Percentiles rank a stretch among this genome's conserved stretches.
Conservation (phyloP, 2,888 invertebrate species). For the Caenorhabditis plicata region DNA sequence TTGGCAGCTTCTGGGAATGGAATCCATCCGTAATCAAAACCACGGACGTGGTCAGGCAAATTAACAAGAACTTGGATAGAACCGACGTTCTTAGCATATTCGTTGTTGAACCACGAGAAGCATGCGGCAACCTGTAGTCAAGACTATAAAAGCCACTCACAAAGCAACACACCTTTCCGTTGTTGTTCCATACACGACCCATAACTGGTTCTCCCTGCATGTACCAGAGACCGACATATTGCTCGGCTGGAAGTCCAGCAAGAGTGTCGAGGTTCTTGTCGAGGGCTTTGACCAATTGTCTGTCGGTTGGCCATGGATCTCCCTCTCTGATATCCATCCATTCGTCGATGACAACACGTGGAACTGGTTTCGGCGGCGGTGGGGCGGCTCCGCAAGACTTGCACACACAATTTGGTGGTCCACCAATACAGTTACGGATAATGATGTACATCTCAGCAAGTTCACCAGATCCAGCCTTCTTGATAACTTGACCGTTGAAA, state of each 20-base stretch:
- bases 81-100: constrained; percentile 55
- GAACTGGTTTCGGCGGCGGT: constrained; percentile 13
- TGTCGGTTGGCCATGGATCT: constrained; percentile 53
- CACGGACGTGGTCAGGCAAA: constrained; percentile 56
- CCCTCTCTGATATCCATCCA: constrained; percentile 59
- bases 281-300: constrained; percentile 40
- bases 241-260: constrained; percentile 46
- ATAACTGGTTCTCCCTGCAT: constrained; percentile 52
- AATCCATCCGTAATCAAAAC: constrained; percentile 61
- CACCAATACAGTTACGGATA: constrained; percentile 45
- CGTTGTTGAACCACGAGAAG: constrained; percentile 56
- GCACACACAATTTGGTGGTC: constrained; percentile 14
- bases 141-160: neutral
- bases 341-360: constrained; percentile 56
- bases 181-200: constrained; percentile 57
- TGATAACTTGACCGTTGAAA: constrained; percentile 34
- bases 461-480: constrained; percentile 30
- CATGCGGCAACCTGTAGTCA: constrained; percentile 53
- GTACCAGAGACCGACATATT: constrained; percentile 60
- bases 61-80: constrained; percentile 50
- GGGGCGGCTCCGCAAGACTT: constrained; percentile 1
- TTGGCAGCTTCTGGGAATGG: constrained; percentile 56
- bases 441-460: constrained; percentile 52
- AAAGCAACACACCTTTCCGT: constrained; percentile 33
- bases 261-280: constrained; percentile 48